Conservation (phyloP, 2,888 invertebrate species). For the Brassicogethes aeneus region DNA sequence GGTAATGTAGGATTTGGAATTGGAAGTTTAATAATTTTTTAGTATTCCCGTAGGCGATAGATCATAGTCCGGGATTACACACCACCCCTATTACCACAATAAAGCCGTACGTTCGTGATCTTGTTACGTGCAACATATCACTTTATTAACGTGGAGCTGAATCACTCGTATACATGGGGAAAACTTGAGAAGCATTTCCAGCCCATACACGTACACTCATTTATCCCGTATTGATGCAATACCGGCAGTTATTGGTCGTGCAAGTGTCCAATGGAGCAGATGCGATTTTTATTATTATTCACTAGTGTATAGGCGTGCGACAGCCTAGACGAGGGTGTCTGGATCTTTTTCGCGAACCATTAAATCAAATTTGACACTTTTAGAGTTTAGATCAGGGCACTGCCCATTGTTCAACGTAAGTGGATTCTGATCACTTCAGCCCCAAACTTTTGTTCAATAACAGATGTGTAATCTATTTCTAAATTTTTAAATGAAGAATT, state of each 20-base stretch:
- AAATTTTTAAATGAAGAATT: not conserved
- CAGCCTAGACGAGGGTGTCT: constrained; percentile 24
- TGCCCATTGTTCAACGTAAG: constrained; percentile 29
- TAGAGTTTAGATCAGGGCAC: constrained; percentile 22
- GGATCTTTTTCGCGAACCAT: constrained; percentile 18
- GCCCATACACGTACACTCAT: too few relatives aligned
- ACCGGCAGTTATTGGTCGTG: constrained; percentile 32
- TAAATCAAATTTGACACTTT: constrained; percentile 36
- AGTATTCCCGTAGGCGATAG: not conserved
- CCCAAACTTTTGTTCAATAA: constrained; percentile 18
- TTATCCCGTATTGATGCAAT: constrained; percentile 34
- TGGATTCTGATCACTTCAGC: constrained; percentile 24
- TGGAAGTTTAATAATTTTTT: not conserved
- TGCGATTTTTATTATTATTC: constrained; percentile 29
- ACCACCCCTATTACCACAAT: constrained; percentile 24
- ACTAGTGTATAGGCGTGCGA: constrained; percentile 30
- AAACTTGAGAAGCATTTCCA: too few relatives aligned
- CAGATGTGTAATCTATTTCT: constrained; percentile 28
- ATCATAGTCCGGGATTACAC: not conserved
- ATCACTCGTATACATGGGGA: not conserved
- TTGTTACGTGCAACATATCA: constrained; percentile 30
- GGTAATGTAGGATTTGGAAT: too few relatives aligned
- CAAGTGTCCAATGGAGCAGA: constrained; percentile 31
- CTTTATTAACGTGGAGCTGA: constrained; percentile 29
- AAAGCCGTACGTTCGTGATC: constrained; percentile 26